Percentiles rank a stretch among this genome's conserved stretches.
Conservation (phyloP, 2,797 vertebrate species). For the Coracias cyanogaster region DNA sequence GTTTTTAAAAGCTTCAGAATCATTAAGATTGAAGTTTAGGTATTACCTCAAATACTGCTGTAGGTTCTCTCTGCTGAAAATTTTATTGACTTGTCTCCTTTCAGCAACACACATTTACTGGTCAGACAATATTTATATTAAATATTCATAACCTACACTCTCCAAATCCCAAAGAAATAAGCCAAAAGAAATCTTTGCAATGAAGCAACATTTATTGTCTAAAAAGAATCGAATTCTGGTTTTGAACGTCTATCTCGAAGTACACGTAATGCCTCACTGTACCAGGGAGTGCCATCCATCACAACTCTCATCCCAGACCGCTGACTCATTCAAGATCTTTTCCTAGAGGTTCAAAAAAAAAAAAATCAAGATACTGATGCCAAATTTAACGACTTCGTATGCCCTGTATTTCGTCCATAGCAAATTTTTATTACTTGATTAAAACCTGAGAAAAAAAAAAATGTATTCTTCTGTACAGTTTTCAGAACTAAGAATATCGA, state of each 20-base stretch:
- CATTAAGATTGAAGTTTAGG: not conserved
- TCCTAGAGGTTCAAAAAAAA: conserved; percentile 65
- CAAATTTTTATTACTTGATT: not conserved
- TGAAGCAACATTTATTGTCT: not conserved
- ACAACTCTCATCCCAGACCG: conserved; percentile 49
- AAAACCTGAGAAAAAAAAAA: not conserved
- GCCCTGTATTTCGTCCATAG: not conserved
- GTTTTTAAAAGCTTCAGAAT: not conserved
- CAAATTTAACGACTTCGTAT: conserved; percentile 15
- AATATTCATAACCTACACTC: conserved; percentile 16
- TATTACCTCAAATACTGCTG: not conserved
- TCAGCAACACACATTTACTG: conserved; percentile 18
- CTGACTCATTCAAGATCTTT: conserved; percentile 69
- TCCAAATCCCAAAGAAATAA: conserved; percentile 27
- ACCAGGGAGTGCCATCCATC: conserved; percentile 55
- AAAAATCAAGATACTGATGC: conserved; percentile 11
- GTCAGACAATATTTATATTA: not conserved
- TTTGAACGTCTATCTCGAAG: not conserved
- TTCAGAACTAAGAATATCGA: not conserved
- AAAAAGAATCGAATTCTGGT: not conserved
- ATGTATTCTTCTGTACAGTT: not conserved
- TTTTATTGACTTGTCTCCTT: not conserved
- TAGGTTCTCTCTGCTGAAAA: not conserved
- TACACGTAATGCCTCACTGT: conserved; percentile 16
- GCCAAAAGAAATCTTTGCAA: not conserved